phyloP scores from a whole-genome alignment of 2,888 invertebrate species.

The Diaprepes abbreviatus region DNA sequence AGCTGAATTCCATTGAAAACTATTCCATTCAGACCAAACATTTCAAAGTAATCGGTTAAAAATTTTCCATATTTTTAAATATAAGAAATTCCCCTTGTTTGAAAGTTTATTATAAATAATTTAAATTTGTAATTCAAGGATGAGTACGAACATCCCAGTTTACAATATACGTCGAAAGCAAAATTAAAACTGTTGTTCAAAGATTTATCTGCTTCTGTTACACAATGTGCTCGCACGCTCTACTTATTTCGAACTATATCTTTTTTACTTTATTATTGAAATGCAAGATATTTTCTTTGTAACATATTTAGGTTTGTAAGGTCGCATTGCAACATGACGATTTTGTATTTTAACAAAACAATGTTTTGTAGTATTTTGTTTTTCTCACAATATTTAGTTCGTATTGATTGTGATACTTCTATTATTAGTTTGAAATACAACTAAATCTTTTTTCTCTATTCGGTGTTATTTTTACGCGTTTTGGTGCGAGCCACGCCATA shows the following conservation, averaged over 20 bases:
- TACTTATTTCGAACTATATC: slow-evolving; percentile 22
- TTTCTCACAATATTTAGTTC: not conserved
- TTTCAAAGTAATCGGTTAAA: too few species aligned
- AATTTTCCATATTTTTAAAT: too few species aligned
- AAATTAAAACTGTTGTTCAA: slow-evolving; percentile 20
- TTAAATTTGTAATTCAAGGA: not conserved
- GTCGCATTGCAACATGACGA: not conserved
- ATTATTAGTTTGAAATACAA: too few species aligned
- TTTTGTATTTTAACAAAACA: too few species aligned
- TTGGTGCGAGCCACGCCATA: too few species aligned
- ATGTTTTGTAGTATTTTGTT: too few species aligned
- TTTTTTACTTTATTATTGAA: slow-evolving; percentile 3
- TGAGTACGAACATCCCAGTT: not conserved
- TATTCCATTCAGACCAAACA: too few species aligned
- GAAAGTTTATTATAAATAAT: too few species aligned
- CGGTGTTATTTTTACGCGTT: too few species aligned
- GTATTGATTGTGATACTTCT: not conserved
- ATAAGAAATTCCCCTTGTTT: too few species aligned
- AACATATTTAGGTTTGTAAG: not conserved
- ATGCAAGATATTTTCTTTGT: not conserved
- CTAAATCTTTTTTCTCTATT: too few species aligned
- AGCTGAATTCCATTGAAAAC: too few species aligned
- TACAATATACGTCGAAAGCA: slow-evolving; percentile 5
- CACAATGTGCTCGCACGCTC: slow-evolving; percentile 30
- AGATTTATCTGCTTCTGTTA: slow-evolving; percentile 28